A percentile compares a stretch with the other conserved stretches of the same genome.
phyloP scores from a whole-genome alignment of 2,888 invertebrate species.

The Heterodera filipjevi region DNA sequence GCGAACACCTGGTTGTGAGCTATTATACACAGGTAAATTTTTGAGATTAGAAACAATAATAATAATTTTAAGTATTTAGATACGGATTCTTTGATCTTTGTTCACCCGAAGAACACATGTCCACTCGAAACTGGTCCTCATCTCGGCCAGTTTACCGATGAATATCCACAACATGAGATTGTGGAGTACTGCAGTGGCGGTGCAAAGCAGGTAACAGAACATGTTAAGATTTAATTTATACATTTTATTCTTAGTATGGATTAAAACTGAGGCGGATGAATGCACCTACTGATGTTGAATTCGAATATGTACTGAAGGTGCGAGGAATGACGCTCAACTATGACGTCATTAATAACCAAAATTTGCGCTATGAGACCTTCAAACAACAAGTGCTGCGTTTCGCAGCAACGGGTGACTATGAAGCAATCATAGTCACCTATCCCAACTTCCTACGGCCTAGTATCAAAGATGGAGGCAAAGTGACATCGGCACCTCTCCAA shows the following conservation, averaged over 20 bases:
- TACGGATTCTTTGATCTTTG: neutral
- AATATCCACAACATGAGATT: conserved; percentile 13
- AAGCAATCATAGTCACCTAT: neutral
- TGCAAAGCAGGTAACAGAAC: neutral
- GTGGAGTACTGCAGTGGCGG: conserved; percentile 3
- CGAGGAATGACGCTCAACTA: conserved; percentile 2
- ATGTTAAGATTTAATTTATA: no score
- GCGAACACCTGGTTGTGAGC: neutral
- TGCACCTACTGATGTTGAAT: neutral
- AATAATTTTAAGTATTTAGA: neutral
- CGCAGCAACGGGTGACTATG: neutral
- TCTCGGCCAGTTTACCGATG: conserved; percentile 24
- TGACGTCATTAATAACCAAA: neutral
- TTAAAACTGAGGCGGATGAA: neutral
- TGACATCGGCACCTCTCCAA: neutral
- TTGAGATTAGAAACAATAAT: no score
- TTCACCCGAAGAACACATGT: neutral
- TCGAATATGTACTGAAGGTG: neutral
- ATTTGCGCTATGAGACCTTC: neutral
- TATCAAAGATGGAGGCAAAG: neutral
- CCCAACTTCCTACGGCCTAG: neutral
- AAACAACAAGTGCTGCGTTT: conserved; percentile 14
- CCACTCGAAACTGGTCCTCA: conserved; percentile 5
- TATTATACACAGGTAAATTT: conserved; percentile 11
- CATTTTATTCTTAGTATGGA: neutral